Evolutionary conservation across 2,113 vertebrate species (phyloP).

Genomic region (Emydura subglobosa): DNA sequence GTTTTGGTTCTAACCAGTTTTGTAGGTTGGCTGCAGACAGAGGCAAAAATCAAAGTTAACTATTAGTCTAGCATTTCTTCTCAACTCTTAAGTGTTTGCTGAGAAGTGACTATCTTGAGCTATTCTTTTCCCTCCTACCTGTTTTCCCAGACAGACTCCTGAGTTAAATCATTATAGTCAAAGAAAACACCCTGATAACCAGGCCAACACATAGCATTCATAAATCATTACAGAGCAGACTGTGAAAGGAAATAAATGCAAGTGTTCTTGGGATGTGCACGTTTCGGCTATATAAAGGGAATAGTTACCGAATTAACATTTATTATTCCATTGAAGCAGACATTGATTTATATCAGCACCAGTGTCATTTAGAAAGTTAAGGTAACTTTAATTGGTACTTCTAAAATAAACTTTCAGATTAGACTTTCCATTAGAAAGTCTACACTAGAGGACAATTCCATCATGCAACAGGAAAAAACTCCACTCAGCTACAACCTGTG

Average conservation of each 20-base stretch:
- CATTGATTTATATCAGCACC: too few species aligned
- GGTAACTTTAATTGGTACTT: too few species aligned
- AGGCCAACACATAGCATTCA: conserved; percentile 55
- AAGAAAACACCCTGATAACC: conserved; percentile 34
- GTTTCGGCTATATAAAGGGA: not conserved
- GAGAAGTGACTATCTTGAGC: not conserved
- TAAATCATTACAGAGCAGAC: not conserved
- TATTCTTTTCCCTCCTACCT: conserved; percentile 47
- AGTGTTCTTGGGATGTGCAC: not conserved
- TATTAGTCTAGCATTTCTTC: not conserved
- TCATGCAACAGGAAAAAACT: too few species aligned
- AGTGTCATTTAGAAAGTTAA: too few species aligned
- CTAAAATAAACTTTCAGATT: too few species aligned
- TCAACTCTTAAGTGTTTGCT: not conserved
- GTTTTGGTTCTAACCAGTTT: not conserved
- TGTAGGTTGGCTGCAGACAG: conserved; percentile 9
- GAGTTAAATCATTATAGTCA: not conserved
- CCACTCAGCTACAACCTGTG: too few species aligned
- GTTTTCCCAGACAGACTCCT: conserved; percentile 56
- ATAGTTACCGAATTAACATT: not conserved
- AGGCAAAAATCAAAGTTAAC: not conserved
- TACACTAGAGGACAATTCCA: too few species aligned
- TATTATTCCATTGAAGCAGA: not conserved
- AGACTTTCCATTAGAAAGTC: too few species aligned
- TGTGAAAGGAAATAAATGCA: not conserved